These are phyloP conservation scores for Drosophila stalkeri DNA, from an alignment of 2,888 invertebrate species.

Conservation along the genomic window DNA sequence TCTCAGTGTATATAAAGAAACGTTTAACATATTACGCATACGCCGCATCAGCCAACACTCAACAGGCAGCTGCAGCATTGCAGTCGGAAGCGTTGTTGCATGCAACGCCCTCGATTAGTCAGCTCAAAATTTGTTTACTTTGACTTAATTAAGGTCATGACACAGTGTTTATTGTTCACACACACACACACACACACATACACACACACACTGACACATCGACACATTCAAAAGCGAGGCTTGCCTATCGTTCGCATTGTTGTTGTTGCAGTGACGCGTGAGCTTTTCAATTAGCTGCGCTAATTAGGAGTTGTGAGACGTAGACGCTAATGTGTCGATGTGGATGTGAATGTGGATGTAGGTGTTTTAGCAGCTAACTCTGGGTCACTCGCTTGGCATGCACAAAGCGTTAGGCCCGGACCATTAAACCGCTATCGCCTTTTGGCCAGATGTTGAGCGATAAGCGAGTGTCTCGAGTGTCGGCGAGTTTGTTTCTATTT, in stretches of 20 bases:
- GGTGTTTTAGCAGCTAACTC: constrained; percentile 37
- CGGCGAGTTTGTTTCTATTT: neutral
- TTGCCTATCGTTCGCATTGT: neutral
- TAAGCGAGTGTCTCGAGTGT: constrained; percentile 19
- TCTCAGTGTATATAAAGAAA: neutral
- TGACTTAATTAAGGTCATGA: constrained; percentile 60
- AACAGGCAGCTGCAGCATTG: neutral
- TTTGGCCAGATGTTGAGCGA: constrained; percentile 28
- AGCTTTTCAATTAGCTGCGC: constrained; percentile 67
- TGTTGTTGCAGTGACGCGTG: constrained; percentile 45
- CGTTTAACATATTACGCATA: constrained; percentile 56
- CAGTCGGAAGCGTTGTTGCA: constrained; percentile 49
- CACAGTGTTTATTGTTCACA: constrained; percentile 38
- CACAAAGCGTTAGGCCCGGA: constrained; percentile 32
- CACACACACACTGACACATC: neutral
- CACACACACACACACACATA: constrained; percentile 3
- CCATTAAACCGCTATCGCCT: constrained; percentile 38
- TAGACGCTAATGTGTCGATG: neutral
- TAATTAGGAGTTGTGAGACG: constrained; percentile 62
- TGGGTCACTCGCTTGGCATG: constrained; percentile 47
- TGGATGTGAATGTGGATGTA: constrained; percentile 4
- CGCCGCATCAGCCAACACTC: constrained; percentile 29
- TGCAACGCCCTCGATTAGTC: constrained; percentile 62
- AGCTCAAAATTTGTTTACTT: constrained; percentile 39
- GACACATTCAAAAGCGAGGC: neutral